Evolutionary conservation across 23 tunicate genomes (phyloP), one percentile per base, ranked within the genome.

Genomic region (Styela plicata): DNA sequence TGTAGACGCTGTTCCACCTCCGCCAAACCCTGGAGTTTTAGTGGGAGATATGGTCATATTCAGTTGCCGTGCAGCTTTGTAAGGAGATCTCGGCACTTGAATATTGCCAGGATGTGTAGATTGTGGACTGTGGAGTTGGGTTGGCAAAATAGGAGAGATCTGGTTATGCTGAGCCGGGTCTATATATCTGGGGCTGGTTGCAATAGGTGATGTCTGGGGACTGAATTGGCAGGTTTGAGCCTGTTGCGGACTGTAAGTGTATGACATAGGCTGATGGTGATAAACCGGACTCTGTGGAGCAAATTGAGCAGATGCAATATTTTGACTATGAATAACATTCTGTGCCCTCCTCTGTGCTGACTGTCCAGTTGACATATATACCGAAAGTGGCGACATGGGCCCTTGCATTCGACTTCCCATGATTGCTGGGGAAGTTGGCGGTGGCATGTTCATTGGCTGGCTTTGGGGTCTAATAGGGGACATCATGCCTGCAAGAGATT

Each of bases 121-220:
- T 17, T 71, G 34, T 5, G 77, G 77, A 29, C 36, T 28, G 17
- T 71, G 77, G 7, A 44, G 57, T 20, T 71, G 77, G 35, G 24
- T 33, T 3, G 77, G 36, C 16, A 71, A 16, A 33, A 71, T 27
- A 3, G 77, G 77, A 22, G 77, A 71, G 7, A 71, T 21, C 35
- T 71, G 77, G 13, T 30, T n/a, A 26, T 71, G 77, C 77, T 71
- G 77, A 32, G 37, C 7, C 24, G 77, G 77, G 34, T 71, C 77
- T 3, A 71, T 36, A 32, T 71, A 71, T 36, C 32, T 30, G 3
- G 77, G 37, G 34, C 77, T 71, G 13, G 57, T 44, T 31, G 77
- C 36, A 71, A 71, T 17, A 22, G 77, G 77, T 33, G 77, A 71
- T 3, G 36, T 2, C 13, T 31, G 77, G 20, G 34, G 24, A 17